Evolutionary conservation across 2,797 vertebrate genomes (phyloP).

Genomic region (Luscinia megarhynchos): DNA sequence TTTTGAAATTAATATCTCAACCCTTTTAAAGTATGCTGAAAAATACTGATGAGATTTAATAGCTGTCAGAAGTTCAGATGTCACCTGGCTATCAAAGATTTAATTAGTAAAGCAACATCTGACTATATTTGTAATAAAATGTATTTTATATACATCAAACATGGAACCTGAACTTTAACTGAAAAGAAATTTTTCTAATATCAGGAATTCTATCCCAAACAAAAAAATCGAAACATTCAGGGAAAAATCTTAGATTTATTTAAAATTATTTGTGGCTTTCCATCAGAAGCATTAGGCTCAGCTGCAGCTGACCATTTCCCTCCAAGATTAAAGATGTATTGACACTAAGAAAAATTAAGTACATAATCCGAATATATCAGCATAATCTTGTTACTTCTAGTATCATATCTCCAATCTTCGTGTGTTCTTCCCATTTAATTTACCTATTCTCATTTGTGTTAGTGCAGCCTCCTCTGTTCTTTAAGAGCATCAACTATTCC

Average conservation of each 20-base stretch:
- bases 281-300: neutral
- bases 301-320: neutral
- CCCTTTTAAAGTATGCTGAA: neutral
- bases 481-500: neutral
- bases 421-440: neutral
- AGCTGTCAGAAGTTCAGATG: neutral
- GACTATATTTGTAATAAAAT: neutral
- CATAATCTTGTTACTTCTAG: neutral
- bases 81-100: neutral
- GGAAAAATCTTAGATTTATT: neutral
- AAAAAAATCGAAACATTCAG: neutral
- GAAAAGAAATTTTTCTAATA: neutral
- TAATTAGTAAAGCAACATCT: neutral
- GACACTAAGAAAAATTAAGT: neutral
- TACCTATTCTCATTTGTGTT: neutral
- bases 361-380: neutral
- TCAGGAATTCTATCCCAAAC: neutral
- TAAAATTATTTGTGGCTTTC: neutral
- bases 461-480: neutral
- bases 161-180: neutral
- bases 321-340: neutral
- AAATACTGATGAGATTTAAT: neutral
- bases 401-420: accelerated
- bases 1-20: neutral
- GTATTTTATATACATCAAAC: neutral